phyloP scores from a whole-genome alignment of 2,888 invertebrate species.

The Heliothis peltigera region DNA sequence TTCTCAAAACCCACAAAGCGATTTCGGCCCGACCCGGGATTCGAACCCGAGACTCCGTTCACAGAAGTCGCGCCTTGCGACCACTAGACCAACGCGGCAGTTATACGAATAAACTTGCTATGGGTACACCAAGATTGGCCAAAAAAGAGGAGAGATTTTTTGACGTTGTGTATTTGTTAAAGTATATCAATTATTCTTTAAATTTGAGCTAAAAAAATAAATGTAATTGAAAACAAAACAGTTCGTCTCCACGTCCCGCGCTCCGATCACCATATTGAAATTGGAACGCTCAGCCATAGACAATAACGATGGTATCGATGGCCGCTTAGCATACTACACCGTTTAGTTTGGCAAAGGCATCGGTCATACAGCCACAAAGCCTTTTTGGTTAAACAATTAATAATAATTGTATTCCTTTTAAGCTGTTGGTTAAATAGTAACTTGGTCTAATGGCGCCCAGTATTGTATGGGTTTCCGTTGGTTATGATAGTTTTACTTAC shows the following conservation, averaged over 20 bases:
- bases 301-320: slow-evolving; percentile 89
- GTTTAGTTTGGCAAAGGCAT: slow-evolving; percentile 79
- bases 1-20: no score
- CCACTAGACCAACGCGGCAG: no score
- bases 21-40: no score
- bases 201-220: not conserved
- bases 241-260: slow-evolving; percentile 63
- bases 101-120: no score
- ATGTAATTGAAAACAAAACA: slow-evolving; percentile 12
- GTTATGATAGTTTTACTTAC: not conserved
- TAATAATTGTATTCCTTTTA: slow-evolving; percentile 30
- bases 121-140: no score
- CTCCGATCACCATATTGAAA: slow-evolving; percentile 83
- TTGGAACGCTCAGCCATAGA: slow-evolving; percentile 84
- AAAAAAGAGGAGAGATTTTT: no score
- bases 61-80: no score
- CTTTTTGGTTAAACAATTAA: slow-evolving; percentile 54
- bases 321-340: slow-evolving; percentile 88
- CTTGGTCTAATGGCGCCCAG: slow-evolving; percentile 35
- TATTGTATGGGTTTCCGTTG: slow-evolving; percentile 39
- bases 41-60: no score
- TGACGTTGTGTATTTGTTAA: no score
- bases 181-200: no score
- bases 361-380: slow-evolving; percentile 45
- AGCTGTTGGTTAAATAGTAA: slow-evolving; percentile 2